Evolutionary conservation across 2,797 vertebrate species (phyloP).

Genomic region (Sebastes dallii): DNA sequence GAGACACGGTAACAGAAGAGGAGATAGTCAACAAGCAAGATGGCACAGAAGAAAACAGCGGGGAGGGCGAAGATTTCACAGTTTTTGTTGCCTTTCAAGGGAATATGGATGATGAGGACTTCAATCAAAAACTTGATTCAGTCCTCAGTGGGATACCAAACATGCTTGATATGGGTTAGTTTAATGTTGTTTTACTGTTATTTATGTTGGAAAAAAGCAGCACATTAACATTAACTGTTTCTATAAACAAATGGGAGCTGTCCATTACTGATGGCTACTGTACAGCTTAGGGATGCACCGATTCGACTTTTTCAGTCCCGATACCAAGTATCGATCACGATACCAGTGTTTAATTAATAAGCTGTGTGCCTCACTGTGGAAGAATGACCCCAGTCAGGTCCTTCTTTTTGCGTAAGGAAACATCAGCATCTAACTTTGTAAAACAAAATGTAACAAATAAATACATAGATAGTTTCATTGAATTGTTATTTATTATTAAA

Average conservation of each 20-base stretch:
- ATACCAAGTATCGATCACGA: too few species aligned
- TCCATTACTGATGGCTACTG: not conserved
- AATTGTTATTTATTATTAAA: too few species aligned
- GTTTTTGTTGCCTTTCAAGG: conserved; percentile 96
- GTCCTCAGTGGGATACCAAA: conserved; percentile 89
- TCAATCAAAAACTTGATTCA: conserved; percentile 88
- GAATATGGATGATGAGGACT: conserved; percentile 93
- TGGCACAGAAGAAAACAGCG: conserved; percentile 37
- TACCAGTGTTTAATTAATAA: too few species aligned
- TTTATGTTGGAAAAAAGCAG: not conserved
- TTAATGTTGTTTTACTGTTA: not conserved
- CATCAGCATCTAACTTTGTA: not conserved
- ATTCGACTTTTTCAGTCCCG: too few species aligned
- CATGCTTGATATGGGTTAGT: conserved; percentile 92
- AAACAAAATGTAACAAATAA: too few species aligned
- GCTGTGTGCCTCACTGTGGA: too few species aligned
- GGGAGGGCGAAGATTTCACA: conserved; percentile 81
- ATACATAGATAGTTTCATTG: too few species aligned
- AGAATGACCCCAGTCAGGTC: too few species aligned
- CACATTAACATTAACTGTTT: not conserved
- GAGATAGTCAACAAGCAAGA: conserved; percentile 33
- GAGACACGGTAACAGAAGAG: conserved; percentile 37
- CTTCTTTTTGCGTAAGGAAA: too few species aligned
- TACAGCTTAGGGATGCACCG: not conserved
- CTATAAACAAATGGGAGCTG: not conserved